Evolutionary conservation across 2,113 vertebrate genomes (phyloP).

Genomic region (Scolopax mira): DNA sequence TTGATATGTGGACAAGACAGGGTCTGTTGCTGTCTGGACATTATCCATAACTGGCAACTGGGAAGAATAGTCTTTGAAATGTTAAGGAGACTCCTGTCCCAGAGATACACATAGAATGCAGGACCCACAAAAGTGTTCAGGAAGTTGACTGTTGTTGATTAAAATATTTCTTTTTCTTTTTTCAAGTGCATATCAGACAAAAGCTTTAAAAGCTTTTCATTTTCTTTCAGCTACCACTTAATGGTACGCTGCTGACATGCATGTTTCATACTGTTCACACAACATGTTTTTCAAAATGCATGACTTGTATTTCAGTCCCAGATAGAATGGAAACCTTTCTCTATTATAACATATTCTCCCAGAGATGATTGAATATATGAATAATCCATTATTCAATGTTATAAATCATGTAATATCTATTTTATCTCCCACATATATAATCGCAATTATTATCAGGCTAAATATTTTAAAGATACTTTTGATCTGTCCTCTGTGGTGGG

Average conservation of each 20-base stretch:
- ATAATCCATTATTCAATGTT: background rate
- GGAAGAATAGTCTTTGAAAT: background rate
- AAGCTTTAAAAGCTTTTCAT: background rate
- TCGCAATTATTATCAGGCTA: background rate
- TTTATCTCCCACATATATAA: background rate
- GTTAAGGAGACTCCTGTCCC: background rate
- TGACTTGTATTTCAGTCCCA: background rate
- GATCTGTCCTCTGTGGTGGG: background rate
- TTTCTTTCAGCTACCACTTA: background rate
- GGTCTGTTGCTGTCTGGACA: background rate
- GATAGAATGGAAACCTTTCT: background rate
- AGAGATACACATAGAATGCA: background rate
- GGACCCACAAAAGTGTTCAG: background rate
- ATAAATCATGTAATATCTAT: background rate
- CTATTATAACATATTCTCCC: background rate
- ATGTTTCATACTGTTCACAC: background rate
- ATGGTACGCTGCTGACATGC: background rate
- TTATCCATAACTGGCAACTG: background rate
- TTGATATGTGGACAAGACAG: background rate
- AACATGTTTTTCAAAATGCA: background rate
- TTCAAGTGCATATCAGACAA: background rate
- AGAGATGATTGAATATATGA: background rate
- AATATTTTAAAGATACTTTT: background rate
- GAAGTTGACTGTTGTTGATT: constrained; percentile 4
- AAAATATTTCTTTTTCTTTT: background rate